Evolutionary conservation across 64 coral and sea anemone genomes (phyloP).

Genomic region (Montipora foliosa): DNA sequence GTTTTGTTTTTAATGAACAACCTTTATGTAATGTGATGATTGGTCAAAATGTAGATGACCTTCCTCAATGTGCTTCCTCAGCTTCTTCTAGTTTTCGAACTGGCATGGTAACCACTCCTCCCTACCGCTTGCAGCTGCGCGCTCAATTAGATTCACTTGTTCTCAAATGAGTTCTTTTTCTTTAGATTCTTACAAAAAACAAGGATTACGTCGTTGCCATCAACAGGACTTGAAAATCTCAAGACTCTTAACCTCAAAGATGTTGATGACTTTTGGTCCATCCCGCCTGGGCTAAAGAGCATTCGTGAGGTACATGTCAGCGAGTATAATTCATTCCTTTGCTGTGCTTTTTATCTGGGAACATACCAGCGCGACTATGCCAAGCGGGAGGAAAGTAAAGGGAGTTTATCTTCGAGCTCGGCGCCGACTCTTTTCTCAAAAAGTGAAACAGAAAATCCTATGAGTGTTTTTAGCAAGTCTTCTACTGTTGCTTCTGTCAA

Average conservation of each 20-base stretch:
- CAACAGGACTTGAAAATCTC: slow-evolving; percentile 63
- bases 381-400: neutral
- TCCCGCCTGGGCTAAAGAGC: slow-evolving; percentile 69
- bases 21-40: too few relatives aligned
- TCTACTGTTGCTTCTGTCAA: slow-evolving; percentile 4
- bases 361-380: slow-evolving; percentile 27
- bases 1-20: too few relatives aligned
- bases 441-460: neutral
- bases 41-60: too few relatives aligned
- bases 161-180: neutral
- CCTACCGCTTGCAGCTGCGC: too few relatives aligned
- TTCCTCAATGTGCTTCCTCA: too few relatives aligned
- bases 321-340: slow-evolving; percentile 84
- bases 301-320: slow-evolving; percentile 71
- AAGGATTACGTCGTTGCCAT: slow-evolving; percentile 75
- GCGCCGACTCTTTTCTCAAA: neutral
- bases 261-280: slow-evolving; percentile 72
- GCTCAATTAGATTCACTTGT: neutral
- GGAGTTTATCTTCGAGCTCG: neutral
- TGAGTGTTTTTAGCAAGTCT: slow-evolving; percentile 5
- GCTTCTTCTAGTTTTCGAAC: too few relatives aligned
- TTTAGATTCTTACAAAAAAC: slow-evolving; percentile 82
- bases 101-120: too few relatives aligned
- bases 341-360: slow-evolving; percentile 72
- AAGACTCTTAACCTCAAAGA: slow-evolving; percentile 42